Base-by-base conservation (phyloP, 37 sponge, comb jelly and placozoan species). In the Amphimedon queenslandica region DNA sequence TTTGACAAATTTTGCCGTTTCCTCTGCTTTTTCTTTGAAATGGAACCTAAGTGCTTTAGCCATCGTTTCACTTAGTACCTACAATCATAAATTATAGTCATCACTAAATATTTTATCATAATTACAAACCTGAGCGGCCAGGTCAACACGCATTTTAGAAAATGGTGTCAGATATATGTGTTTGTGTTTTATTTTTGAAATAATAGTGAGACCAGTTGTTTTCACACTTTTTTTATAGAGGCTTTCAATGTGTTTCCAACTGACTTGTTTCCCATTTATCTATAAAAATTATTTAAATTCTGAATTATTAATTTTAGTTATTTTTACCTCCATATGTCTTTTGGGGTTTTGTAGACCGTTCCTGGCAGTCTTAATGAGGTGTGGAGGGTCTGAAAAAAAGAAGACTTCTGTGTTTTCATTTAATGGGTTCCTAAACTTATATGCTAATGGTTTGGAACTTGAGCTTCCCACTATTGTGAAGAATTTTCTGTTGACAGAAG, bases 61-160 rank as follows among this genome's bases (percentile, higher is more conserved):
- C 27, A 69, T 47, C 41, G 70, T 69, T 37, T 69, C 43, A 40
- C 70, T 69, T 28, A 69, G 38, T 23, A 69, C 70, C 70, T 69
- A 69, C 25, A 61, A 21, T 6, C 10, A 6, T 21, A 27, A 29
- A 61, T 10, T 29, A 61, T 23, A 27, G 25, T 29, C 30, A 61
- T 29, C 30, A 61, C 21, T 29, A 61, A 10, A 24, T 10, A 29
- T 47, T 47, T 47, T 47, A 18, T 8, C 51, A 47, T 47, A 47
- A n/a, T n/a, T 8, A 47, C 63, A 61, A 24, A 61, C 63, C 21
- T 61, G 63, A 24, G 63, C 63, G 23, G 63, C 63, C 21, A 61
- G 30, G 23, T 61, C 63, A 23, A n/a, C n/a, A n/a, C n/a, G n/a
- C n/a, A n/a, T n/a, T n/a, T n/a, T n/a, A n/a, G n/a, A n/a, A n/a